phyloP scores from a whole-genome alignment of 37 sponge, comb jelly and placozoan genomes.

The Crambe crambe region DNA sequence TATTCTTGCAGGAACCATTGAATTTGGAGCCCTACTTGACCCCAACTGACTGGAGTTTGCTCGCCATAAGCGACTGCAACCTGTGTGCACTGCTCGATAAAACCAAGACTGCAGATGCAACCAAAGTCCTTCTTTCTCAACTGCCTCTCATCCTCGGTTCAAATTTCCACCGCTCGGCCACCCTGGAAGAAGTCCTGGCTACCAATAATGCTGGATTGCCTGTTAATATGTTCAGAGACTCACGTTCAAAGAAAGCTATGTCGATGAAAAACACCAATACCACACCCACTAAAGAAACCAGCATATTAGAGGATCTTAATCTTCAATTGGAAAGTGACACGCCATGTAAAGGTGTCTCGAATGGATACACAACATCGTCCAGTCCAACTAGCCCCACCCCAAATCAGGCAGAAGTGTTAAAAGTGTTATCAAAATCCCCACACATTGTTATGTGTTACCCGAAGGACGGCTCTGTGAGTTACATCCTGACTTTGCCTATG shows the following conservation, averaged over 20 bases:
- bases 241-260: conserved; percentile 17
- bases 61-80: conserved; percentile 54
- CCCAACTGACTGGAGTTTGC: conserved; percentile 26
- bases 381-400: background rate
- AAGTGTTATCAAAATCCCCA: conserved; percentile 27
- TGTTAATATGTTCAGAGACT: conserved; percentile 19
- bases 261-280: no score
- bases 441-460: conserved; percentile 29
- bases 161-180: background rate
- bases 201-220: conserved; percentile 40
- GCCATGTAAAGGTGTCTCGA: background rate
- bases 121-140: conserved; percentile 12
- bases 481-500: conserved; percentile 12
- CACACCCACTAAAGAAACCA: no score
- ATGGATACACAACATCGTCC: background rate
- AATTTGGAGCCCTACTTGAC: background rate
- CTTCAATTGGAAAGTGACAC: background rate
- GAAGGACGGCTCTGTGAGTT: conserved; percentile 24
- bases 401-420: background rate
- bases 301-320: no score
- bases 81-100: conserved; percentile 37
- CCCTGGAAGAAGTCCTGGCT: conserved; percentile 26
- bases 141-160: conserved; percentile 13
- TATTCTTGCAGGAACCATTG: no score
- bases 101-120: background rate